A percentile compares a stretch with the other conserved stretches of the same genome.
Evolutionary conservation across 2,113 vertebrate species (phyloP).

Genomic region (Vicugna pacos): DNA sequence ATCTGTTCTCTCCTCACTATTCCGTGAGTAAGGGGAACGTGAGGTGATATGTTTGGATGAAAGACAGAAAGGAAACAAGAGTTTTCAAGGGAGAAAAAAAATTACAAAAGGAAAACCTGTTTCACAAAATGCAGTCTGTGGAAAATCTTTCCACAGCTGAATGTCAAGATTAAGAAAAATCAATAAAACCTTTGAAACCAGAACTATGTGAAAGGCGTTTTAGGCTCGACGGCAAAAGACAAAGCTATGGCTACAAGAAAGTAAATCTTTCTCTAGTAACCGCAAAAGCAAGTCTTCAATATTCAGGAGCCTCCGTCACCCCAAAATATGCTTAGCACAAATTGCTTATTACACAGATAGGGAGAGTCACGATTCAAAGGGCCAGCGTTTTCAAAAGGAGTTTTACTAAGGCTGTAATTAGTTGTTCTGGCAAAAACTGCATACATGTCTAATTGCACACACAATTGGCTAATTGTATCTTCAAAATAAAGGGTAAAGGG

Average conservation of each 20-base stretch:
- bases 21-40: slow-evolving; percentile 22
- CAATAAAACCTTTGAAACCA: slow-evolving; percentile 65
- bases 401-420: slow-evolving; percentile 79
- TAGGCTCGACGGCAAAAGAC: slow-evolving; percentile 70
- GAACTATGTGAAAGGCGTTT: slow-evolving; percentile 56
- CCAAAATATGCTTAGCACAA: slow-evolving; percentile 53
- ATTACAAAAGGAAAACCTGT: slow-evolving; percentile 58
- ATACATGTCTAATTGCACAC: slow-evolving; percentile 77
- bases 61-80: slow-evolving; percentile 58
- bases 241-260: slow-evolving; percentile 66
- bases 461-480: slow-evolving; percentile 82
- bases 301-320: slow-evolving; percentile 49
- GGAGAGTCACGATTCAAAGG: slow-evolving; percentile 77
- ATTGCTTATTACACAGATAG: slow-evolving; percentile 72
- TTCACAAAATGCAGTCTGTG: slow-evolving; percentile 70
- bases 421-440: slow-evolving; percentile 77
- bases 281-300: slow-evolving; percentile 68
- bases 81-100: slow-evolving; percentile 15
- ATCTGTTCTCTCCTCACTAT: slow-evolving; percentile 9
- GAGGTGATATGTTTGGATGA: slow-evolving; percentile 48
- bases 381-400: slow-evolving; percentile 75
- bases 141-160: slow-evolving; percentile 76
- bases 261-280: slow-evolving; percentile 69
- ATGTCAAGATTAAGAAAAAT: slow-evolving; percentile 69
- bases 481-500: slow-evolving; percentile 82